Conservation (phyloP, 2,113 vertebrate genomes). For the Cygnus buccinator region DNA sequence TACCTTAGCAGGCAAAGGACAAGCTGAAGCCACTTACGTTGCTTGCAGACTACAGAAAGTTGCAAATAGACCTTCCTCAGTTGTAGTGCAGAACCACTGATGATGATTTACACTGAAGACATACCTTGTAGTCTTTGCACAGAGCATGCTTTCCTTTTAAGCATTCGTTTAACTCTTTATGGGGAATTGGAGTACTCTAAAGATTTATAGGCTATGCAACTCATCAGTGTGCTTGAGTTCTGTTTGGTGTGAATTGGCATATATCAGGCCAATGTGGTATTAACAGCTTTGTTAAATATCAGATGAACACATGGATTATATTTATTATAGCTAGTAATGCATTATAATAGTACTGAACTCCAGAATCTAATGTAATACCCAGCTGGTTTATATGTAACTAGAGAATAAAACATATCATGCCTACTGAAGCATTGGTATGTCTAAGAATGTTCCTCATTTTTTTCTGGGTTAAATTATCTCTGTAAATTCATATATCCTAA, state of each 20-base stretch:
- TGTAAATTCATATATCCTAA: not conserved
- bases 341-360: not conserved
- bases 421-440: not conserved
- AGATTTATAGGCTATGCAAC: not conserved
- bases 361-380: not conserved
- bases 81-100: not conserved
- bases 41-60: not conserved
- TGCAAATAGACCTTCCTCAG: not conserved
- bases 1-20: not conserved
- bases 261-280: not conserved
- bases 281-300: not conserved
- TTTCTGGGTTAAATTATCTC: not conserved
- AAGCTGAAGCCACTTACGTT: not conserved
- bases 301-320: not conserved
- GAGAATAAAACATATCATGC: not conserved
- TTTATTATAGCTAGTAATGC: not conserved
- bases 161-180: not conserved
- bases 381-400: not conserved
- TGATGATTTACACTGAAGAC: not conserved
- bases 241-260: not conserved
- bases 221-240: not conserved
- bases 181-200: not conserved
- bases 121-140: not conserved
- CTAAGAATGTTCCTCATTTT: not conserved
- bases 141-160: not conserved